Percentiles rank a stretch among this genome's conserved stretches.
These are phyloP conservation scores for Pedionomus torquatus DNA, from an alignment of 2,113 vertebrate species.

Conservation along the genomic window DNA sequence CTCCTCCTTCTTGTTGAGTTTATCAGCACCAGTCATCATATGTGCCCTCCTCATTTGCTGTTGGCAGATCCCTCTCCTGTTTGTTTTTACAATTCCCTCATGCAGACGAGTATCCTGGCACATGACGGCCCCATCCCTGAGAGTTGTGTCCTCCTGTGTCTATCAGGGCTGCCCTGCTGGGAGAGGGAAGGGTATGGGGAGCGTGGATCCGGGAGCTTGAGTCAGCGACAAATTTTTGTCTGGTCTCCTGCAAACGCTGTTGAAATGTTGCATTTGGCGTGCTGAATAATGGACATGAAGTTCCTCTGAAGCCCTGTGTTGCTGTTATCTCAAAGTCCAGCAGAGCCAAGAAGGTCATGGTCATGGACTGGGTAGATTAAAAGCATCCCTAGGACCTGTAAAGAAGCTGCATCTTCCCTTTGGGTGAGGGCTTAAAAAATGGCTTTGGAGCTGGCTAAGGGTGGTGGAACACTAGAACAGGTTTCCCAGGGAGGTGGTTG, in stretches of 20 bases:
- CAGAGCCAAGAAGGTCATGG: not conserved
- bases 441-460: not conserved
- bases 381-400: not conserved
- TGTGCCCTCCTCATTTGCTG: not conserved
- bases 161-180: not conserved
- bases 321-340: not conserved
- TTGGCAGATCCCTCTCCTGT: not conserved
- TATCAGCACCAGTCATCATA: not conserved
- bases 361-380: not conserved
- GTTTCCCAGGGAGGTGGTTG: too few relatives aligned
- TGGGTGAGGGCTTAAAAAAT: not conserved
- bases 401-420: not conserved
- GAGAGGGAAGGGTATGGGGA: not conserved
- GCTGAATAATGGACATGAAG: not conserved
- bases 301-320: not conserved
- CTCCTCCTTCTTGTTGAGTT: not conserved
- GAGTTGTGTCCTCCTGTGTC: not conserved
- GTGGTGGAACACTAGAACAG: too few relatives aligned
- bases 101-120: not conserved
- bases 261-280: not conserved
- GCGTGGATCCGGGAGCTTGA: not conserved
- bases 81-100: not conserved
- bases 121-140: not conserved
- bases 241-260: not conserved
- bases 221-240: not conserved